Evolutionary conservation across 2,797 vertebrate genomes (phyloP).

Genomic region (Simalia tracyae): DNA sequence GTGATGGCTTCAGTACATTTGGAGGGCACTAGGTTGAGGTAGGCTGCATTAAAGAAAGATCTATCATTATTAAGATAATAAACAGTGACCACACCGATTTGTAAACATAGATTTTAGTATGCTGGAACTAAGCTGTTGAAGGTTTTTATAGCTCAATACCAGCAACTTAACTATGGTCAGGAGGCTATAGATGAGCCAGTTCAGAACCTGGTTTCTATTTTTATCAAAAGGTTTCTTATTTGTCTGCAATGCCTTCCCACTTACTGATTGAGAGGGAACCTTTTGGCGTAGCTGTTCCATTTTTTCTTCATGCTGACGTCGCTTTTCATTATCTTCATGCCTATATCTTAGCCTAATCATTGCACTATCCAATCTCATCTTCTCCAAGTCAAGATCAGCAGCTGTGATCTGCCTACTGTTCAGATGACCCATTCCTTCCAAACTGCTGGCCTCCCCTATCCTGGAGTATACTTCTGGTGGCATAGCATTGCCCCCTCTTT

Average conservation of each 20-base stretch:
- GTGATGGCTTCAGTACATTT: neutral
- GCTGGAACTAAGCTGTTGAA: neutral
- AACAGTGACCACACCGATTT: too few species aligned
- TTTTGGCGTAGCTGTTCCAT: constrained; percentile 9
- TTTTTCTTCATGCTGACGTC: constrained; percentile 12
- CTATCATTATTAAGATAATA: neutral
- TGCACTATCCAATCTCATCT: constrained; percentile 24
- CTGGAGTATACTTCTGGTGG: neutral
- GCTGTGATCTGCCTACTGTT: constrained; percentile 9
- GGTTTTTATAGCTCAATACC: neutral
- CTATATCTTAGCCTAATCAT: constrained; percentile 23
- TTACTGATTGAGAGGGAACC: constrained; percentile 7
- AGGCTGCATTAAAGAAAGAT: neutral
- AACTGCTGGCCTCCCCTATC: neutral
- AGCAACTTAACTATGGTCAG: neutral
- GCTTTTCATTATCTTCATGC: constrained; percentile 23
- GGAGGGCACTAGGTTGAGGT: neutral
- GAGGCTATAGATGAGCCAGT: neutral
- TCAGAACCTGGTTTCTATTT: neutral
- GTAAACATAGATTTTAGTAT: neutral
- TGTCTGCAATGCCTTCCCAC: neutral
- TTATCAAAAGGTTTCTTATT: neutral
- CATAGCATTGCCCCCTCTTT: neutral
- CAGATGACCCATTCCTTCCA: constrained; percentile 14
- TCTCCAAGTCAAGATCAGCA: constrained; percentile 23